phyloP scores from a whole-genome alignment of 1,140 invertebrate genomes.

The Protaetia brevitarsis region DNA sequence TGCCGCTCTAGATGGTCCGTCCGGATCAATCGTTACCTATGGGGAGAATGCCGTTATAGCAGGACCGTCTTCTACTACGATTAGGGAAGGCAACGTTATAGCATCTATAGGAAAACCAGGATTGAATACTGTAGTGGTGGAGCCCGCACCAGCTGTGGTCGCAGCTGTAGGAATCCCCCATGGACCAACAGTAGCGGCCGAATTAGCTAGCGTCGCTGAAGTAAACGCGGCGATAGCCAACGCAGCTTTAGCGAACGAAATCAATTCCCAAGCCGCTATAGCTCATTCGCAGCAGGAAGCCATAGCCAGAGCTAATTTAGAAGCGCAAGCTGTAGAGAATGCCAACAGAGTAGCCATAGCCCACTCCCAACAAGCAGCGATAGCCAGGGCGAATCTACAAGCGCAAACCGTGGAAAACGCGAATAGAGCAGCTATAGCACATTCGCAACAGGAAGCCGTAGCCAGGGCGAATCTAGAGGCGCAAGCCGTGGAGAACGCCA shows the following conservation, averaged over 20 bases:
- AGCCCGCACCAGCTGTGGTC: not conserved
- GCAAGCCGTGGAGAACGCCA: not conserved
- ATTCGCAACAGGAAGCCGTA: not conserved
- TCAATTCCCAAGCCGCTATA: not conserved
- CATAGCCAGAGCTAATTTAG: too few species aligned
- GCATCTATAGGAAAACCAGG: not conserved
- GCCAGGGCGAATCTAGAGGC: too few species aligned
- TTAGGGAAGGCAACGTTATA: slow-evolving; percentile 25
- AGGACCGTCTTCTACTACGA: slow-evolving; percentile 32
- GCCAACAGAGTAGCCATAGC: too few species aligned
- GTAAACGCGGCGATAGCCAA: not conserved
- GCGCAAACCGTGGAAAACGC: not conserved
- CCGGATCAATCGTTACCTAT: slow-evolving; percentile 31
- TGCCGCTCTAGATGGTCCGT: slow-evolving; percentile 29
- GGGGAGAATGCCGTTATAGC: slow-evolving; percentile 30
- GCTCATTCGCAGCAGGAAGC: not conserved
- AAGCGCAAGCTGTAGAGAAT: too few species aligned
- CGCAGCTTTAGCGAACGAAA: not conserved
- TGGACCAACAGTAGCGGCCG: not conserved
- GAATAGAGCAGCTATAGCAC: not conserved
- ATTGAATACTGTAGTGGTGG: not conserved
- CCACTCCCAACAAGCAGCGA: too few species aligned
- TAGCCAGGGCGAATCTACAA: too few species aligned
- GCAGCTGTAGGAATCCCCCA: not conserved
- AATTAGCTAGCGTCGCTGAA: not conserved